phyloP scores from a whole-genome alignment of 2,113 vertebrate species.

The Ariopsis seemanni region DNA sequence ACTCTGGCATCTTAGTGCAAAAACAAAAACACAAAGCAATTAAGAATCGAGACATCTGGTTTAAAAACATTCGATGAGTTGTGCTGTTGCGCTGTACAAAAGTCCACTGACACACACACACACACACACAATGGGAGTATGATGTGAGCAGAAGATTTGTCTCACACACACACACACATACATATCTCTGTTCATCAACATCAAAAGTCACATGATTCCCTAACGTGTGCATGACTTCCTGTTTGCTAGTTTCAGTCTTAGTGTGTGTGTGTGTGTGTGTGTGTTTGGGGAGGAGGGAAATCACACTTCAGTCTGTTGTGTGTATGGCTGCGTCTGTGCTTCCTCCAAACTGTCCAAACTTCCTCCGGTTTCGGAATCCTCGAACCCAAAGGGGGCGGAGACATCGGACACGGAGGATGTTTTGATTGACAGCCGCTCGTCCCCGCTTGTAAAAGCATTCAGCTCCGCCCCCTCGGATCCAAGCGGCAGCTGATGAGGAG shows the following conservation, averaged over 20 bases:
- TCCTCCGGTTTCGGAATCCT: conserved; percentile 81
- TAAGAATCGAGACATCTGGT: not conserved
- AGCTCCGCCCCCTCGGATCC: conserved; percentile 70
- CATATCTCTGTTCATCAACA: not conserved
- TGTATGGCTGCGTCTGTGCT: conserved; percentile 72
- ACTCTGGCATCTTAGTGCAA: conserved; percentile 31
- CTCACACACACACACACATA: conserved; percentile 10
- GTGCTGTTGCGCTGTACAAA: conserved; percentile 47
- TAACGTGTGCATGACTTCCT: not conserved
- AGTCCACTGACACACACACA: not conserved
- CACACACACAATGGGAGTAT: not conserved
- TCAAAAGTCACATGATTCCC: not conserved
- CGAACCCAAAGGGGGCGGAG: conserved; percentile 76
- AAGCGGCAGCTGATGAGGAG: conserved; percentile 85
- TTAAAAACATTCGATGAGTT: conserved; percentile 20
- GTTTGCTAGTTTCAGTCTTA: not conserved
- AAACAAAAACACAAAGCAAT: conserved; percentile 9
- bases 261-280: conserved; percentile 24
- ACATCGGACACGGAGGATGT: conserved; percentile 81
- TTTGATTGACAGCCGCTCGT: conserved; percentile 80
- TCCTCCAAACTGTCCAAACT: conserved; percentile 86
- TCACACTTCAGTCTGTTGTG: conserved; percentile 94
- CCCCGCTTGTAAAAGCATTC: conserved; percentile 75
- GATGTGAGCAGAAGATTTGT: not conserved
- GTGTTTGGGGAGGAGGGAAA: not conserved